Evolutionary conservation across 2,113 vertebrate species (phyloP).

Genomic region (Hydrolagus affinis): DNA sequence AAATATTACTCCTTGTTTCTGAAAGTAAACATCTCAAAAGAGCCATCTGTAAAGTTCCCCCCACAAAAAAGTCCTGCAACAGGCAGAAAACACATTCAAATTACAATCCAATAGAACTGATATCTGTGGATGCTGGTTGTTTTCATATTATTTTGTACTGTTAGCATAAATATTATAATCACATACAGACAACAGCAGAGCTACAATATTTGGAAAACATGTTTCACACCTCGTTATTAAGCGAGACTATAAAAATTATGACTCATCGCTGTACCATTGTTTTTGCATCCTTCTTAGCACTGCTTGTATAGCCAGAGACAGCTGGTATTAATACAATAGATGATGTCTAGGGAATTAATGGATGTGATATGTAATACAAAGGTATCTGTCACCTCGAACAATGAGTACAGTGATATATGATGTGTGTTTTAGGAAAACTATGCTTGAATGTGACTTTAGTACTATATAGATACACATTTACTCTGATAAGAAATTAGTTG

Average conservation of each 20-base stretch:
- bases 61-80: too few species aligned
- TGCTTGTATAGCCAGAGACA: slow-evolving; percentile 76
- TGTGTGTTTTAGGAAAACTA: slow-evolving; percentile 66
- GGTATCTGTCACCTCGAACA: slow-evolving; percentile 68
- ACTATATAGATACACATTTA: slow-evolving; percentile 62
- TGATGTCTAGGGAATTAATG: slow-evolving; percentile 72
- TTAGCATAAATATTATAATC: slow-evolving; percentile 86
- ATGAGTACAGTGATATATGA: slow-evolving; percentile 59
- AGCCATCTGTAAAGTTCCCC: too few species aligned
- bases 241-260: slow-evolving; percentile 84
- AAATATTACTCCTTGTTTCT: too few species aligned
- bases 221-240: slow-evolving; percentile 89
- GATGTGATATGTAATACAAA: slow-evolving; percentile 67
- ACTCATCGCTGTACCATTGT: slow-evolving; percentile 82
- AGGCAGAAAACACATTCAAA: too few species aligned
- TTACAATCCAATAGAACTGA: neutral
- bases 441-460: slow-evolving; percentile 54
- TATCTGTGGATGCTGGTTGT: slow-evolving; percentile 68
- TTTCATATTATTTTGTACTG: slow-evolving; percentile 81
- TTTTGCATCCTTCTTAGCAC: slow-evolving; percentile 67
- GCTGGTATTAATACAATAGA: slow-evolving; percentile 79
- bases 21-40: too few species aligned
- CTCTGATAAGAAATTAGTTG: slow-evolving; percentile 61
- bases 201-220: slow-evolving; percentile 92
- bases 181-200: slow-evolving; percentile 82